Conservation (phyloP, 2,113 vertebrate species). For the Maccullochella peelii region DNA sequence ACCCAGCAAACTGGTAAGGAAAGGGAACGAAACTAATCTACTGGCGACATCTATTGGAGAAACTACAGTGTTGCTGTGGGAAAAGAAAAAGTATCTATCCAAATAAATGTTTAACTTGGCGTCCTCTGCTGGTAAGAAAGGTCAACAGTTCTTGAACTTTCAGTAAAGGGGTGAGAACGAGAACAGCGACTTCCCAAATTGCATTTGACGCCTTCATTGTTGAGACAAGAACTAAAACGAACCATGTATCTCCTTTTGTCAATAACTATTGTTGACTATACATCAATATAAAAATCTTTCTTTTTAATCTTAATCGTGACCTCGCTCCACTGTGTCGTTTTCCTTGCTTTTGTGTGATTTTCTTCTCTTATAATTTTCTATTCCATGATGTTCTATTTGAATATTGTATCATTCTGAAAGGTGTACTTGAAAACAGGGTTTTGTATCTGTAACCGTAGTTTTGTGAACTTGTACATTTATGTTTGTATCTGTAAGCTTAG, state of each 20-base stretch:
- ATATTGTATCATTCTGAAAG: no score
- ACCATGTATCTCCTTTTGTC: neutral
- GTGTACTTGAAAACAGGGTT: no score
- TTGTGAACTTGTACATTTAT: no score
- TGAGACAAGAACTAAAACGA: neutral
- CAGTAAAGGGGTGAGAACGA: neutral
- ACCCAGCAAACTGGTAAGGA: neutral
- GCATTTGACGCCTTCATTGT: neutral
- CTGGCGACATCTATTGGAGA: constrained; percentile 62
- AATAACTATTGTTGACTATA: neutral
- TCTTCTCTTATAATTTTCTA: neutral
- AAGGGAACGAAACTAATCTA: neutral
- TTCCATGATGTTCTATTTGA: no score
- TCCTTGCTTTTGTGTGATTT: neutral
- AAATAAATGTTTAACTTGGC: neutral
- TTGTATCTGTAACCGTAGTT: no score
- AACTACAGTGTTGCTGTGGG: neutral
- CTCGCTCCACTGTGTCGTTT: neutral
- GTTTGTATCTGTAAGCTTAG: no score
- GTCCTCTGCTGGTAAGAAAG: constrained; percentile 39
- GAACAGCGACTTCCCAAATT: neutral
- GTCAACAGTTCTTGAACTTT: neutral
- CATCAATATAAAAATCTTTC: neutral
- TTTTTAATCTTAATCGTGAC: neutral
- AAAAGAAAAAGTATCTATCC: neutral